phyloP scores from a whole-genome alignment of 2,113 vertebrate genomes.

The Deroptyus accipitrinus region DNA sequence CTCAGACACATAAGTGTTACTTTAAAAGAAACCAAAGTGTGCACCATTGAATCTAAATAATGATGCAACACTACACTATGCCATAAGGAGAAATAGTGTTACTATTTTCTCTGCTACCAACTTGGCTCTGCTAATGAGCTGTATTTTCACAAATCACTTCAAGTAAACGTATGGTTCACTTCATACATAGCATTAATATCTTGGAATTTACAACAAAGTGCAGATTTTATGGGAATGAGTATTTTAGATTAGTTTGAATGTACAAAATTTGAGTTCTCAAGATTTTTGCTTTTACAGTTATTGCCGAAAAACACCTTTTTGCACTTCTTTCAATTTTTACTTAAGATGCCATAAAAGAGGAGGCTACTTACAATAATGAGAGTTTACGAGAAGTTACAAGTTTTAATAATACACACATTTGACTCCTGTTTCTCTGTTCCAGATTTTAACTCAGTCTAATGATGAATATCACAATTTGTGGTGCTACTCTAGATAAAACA shows the following conservation, averaged over 20 bases:
- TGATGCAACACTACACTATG: not conserved
- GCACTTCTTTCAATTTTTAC: conserved; percentile 14
- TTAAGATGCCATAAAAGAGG: conserved; percentile 32
- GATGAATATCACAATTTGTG: conserved; percentile 19
- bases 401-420: conserved; percentile 44
- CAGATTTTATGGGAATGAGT: not conserved
- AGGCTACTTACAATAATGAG: conserved; percentile 10
- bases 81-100: not conserved
- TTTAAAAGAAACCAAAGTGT: not conserved
- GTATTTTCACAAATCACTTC: not conserved
- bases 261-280: not conserved
- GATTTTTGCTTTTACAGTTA: not conserved
- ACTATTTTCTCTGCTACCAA: not conserved
- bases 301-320: not conserved
- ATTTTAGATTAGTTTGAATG: not conserved
- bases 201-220: not conserved
- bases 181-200: not conserved
- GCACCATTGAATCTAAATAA: not conserved
- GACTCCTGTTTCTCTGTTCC: not conserved
- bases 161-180: not conserved
- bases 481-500: not conserved
- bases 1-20: not conserved
- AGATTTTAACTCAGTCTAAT: conserved; percentile 11
- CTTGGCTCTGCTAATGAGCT: not conserved
- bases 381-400: conserved; percentile 37